phyloP scores from a whole-genome alignment of 2,113 vertebrate species.

The Esox niger region DNA sequence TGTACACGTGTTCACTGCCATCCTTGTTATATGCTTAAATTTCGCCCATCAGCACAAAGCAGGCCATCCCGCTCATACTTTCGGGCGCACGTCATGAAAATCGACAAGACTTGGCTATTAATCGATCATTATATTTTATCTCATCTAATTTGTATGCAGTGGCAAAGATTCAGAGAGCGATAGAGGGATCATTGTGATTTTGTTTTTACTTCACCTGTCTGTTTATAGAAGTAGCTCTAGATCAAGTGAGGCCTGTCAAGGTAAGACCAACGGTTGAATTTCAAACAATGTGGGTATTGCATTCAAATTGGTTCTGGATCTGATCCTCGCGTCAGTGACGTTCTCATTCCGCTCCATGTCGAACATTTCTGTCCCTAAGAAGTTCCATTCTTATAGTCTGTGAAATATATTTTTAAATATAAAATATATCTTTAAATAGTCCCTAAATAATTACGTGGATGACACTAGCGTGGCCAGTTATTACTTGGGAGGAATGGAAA shows the following conservation, averaged over 20 bases:
- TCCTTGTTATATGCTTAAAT: too few relatives aligned
- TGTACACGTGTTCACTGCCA: too few relatives aligned
- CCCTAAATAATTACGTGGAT: neutral
- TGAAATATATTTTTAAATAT: neutral
- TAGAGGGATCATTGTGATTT: neutral
- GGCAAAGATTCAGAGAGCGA: neutral
- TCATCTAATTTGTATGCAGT: too few relatives aligned
- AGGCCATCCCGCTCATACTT: too few relatives aligned
- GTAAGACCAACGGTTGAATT: neutral
- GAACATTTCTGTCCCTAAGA: neutral
- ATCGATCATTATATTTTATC: neutral
- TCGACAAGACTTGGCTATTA: too few relatives aligned
- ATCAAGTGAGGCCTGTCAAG: neutral
- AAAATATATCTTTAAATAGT: neutral
- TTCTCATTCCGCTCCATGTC: neutral
- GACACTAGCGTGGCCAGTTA: too few relatives aligned
- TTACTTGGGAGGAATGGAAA: too few relatives aligned
- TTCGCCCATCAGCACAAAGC: too few relatives aligned
- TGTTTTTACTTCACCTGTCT: neutral
- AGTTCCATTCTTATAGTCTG: neutral
- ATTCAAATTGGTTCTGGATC: neutral
- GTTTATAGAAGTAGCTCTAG: neutral
- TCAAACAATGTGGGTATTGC: neutral
- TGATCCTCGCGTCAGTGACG: neutral
- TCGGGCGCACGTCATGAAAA: too few relatives aligned